Evolutionary conservation across 2,113 vertebrate genomes (phyloP).

Genomic region (Serinus canaria): DNA sequence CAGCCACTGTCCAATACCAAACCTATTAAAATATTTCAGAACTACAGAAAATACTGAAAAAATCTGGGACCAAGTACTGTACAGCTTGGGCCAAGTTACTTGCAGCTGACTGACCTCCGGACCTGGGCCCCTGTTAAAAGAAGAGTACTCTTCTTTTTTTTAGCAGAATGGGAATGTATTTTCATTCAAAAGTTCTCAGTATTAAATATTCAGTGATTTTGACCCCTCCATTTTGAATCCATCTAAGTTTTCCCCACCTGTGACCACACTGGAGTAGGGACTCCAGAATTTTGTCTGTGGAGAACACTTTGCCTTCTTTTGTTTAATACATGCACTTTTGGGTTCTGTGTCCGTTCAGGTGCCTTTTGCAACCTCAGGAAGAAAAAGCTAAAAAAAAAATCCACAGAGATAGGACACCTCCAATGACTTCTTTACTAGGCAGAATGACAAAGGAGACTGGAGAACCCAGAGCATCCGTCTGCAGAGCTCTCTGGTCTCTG

Average conservation of each 20-base stretch:
- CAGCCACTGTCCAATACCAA: fast-evolving
- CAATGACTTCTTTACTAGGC: not conserved
- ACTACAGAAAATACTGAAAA: not conserved
- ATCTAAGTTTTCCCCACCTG: not conserved
- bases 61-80: not conserved
- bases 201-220: not conserved
- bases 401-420: not conserved
- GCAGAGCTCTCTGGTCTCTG: not conserved
- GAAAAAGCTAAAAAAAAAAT: not conserved
- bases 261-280: not conserved
- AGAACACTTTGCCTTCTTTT: not conserved
- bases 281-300: not conserved
- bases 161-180: not conserved
- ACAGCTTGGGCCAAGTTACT: not conserved
- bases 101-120: not conserved
- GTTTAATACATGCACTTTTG: not conserved
- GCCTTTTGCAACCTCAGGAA: not conserved
- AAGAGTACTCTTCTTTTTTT: not conserved
- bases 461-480: not conserved
- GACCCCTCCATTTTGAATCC: not conserved
- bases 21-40: not conserved
- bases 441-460: not conserved
- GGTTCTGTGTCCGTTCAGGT: not conserved
- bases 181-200: not conserved
- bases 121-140: not conserved